A percentile compares a stretch with the other conserved stretches of the same genome.
These are phyloP conservation scores for Habropoda laboriosa DNA, from an alignment of 1,140 invertebrate genomes.

Conservation along the genomic window DNA sequence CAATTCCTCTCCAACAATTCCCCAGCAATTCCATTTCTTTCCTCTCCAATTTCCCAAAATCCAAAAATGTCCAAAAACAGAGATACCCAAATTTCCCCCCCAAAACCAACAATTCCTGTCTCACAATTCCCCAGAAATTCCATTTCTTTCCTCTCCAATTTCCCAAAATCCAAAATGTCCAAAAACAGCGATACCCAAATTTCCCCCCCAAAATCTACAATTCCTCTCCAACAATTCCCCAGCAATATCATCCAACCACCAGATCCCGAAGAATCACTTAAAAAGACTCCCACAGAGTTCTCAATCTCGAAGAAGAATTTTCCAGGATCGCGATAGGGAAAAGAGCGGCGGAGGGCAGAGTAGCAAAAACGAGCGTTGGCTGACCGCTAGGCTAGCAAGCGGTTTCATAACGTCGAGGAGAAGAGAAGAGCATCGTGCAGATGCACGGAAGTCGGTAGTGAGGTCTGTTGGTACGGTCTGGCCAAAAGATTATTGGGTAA, in stretches of 20 bases:
- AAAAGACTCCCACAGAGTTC: not conserved
- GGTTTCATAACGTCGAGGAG: slow-evolving; percentile 49
- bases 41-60: no score
- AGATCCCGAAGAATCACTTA: not conserved
- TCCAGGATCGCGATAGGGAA: not conserved
- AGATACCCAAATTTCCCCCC: no score
- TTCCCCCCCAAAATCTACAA: no score
- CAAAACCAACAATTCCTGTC: no score
- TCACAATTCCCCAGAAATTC: no score
- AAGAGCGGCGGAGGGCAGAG: not conserved
- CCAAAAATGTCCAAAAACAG: no score
- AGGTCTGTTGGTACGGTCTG: not conserved
- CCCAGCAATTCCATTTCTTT: no score
- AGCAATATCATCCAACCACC: not conserved
- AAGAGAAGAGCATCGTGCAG: slow-evolving; percentile 29
- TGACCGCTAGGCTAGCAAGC: not conserved
- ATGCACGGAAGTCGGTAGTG: slow-evolving; percentile 6
- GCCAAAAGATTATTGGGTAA: slow-evolving; percentile 59
- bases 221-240: no score
- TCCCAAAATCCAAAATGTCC: no score
- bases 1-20: no score
- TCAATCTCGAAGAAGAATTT: not conserved
- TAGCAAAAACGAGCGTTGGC: slow-evolving; percentile 10
- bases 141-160: no score
- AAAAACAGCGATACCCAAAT: no score